These are phyloP conservation scores for Hemichromis elongatus DNA, from an alignment of 2,113 vertebrate species.

Conservation along the genomic window DNA sequence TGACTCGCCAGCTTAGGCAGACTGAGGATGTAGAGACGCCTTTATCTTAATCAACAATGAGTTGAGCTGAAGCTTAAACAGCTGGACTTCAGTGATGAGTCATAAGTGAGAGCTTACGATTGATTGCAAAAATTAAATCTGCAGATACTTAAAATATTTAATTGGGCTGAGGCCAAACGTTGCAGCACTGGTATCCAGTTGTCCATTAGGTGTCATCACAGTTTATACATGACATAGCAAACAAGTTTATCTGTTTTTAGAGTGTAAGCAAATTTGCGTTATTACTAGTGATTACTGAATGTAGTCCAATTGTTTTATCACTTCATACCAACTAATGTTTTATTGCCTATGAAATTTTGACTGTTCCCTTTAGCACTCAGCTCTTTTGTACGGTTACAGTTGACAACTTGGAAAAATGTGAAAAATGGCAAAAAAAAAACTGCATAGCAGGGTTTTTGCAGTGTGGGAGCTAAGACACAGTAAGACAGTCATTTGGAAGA, in stretches of 20 bases:
- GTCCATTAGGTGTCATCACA: neutral
- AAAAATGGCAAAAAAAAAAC: too few species aligned
- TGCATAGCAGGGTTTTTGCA: too few species aligned
- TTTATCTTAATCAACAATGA: conserved; percentile 43
- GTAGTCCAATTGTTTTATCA: too few species aligned
- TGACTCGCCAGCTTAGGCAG: conserved; percentile 26
- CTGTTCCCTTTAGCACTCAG: too few species aligned
- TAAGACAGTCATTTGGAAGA: too few species aligned
- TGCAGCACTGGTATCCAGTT: neutral
- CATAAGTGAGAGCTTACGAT: neutral
- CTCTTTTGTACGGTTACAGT: too few species aligned
- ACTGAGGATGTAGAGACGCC: conserved; percentile 1
- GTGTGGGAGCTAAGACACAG: too few species aligned
- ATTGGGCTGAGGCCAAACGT: neutral
- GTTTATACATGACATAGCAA: neutral
- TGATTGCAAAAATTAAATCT: neutral
- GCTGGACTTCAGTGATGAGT: conserved; percentile 1
- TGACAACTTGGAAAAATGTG: too few species aligned
- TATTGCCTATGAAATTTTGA: too few species aligned
- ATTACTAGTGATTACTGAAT: neutral
- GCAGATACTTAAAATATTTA: neutral
- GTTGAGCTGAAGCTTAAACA: conserved; percentile 24
- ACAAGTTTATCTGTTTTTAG: neutral
- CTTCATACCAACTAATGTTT: too few species aligned
- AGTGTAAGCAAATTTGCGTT: neutral